phyloP scores from a whole-genome alignment of 2,888 invertebrate genomes.

The Pachymerium ferrugineum region DNA sequence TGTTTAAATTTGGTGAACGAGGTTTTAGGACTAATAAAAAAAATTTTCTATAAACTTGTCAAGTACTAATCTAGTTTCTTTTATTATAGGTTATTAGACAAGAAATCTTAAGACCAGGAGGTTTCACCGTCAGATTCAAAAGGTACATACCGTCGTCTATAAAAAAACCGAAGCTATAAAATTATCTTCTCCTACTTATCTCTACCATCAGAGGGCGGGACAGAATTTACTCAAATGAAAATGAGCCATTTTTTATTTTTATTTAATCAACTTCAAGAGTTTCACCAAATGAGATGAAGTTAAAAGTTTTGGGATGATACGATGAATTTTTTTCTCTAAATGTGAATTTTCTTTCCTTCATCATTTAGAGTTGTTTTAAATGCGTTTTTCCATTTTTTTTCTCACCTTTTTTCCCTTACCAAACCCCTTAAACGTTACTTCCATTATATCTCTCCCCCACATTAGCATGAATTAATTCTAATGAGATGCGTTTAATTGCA shows the following conservation, averaged over 20 bases:
- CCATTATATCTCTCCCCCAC: constrained; percentile 10
- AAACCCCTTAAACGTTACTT: neutral
- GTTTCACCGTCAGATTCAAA: no score
- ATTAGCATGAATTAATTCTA: constrained; percentile 33
- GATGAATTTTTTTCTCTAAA: neutral
- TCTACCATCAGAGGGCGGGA: neutral
- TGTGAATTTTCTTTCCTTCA: neutral
- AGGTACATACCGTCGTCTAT: no score
- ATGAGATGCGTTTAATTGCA: constrained; percentile 33
- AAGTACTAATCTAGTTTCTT: no score
- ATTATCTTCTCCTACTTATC: no score
- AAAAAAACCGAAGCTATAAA: no score
- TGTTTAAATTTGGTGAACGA: no score
- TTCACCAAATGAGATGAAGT: neutral
- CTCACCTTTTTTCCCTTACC: neutral
- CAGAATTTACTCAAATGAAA: neutral
- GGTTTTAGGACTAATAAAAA: no score
- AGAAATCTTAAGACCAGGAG: no score
- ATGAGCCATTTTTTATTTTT: neutral
- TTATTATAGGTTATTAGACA: no score
- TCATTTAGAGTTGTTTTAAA: neutral
- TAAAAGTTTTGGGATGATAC: neutral
- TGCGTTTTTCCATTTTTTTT: constrained; percentile 11
- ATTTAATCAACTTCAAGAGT: constrained; percentile 2
- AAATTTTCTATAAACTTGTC: no score